Evolutionary conservation across 2,888 invertebrate species (phyloP).

Genomic region (Coelogynopora nodosa): DNA sequence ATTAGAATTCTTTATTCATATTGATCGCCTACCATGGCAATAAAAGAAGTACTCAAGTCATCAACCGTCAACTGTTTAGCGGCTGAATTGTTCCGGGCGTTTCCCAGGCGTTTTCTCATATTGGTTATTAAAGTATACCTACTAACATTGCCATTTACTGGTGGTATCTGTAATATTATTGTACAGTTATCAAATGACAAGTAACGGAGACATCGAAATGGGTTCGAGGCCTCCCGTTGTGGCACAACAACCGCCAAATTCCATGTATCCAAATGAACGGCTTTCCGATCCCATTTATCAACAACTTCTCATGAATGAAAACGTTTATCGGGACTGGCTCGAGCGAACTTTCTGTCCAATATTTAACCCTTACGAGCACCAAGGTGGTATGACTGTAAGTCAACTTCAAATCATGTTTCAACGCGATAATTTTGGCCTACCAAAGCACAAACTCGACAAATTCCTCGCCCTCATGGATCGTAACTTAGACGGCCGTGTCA

Average conservation of each 20-base stretch:
- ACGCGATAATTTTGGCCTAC: slow-evolving; percentile 33
- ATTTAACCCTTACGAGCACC: slow-evolving; percentile 43
- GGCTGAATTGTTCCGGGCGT: too few species aligned
- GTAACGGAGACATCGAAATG: background rate
- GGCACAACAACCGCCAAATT: background rate
- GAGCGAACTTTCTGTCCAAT: slow-evolving; percentile 40
- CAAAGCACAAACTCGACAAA: slow-evolving; percentile 34
- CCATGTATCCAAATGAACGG: background rate
- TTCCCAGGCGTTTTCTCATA: too few species aligned
- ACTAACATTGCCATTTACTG: too few species aligned
- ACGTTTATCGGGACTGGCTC: slow-evolving; percentile 40
- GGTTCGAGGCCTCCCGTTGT: background rate
- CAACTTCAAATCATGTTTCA: slow-evolving; percentile 41
- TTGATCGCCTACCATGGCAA: too few species aligned
- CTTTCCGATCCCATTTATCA: background rate
- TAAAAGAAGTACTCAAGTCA: too few species aligned
- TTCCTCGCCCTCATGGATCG: slow-evolving; percentile 41
- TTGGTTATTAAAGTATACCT: too few species aligned
- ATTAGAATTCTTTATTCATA: too few species aligned
- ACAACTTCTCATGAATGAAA: slow-evolving; percentile 31
- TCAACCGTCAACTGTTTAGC: too few species aligned
- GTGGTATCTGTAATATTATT: too few species aligned
- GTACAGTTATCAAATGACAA: too few species aligned
- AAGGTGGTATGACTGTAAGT: slow-evolving; percentile 41
- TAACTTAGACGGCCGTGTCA: slow-evolving; percentile 43